These are phyloP conservation scores for Gasteruption jaculator DNA, from an alignment of 2,888 invertebrate species.

Conservation along the genomic window DNA sequence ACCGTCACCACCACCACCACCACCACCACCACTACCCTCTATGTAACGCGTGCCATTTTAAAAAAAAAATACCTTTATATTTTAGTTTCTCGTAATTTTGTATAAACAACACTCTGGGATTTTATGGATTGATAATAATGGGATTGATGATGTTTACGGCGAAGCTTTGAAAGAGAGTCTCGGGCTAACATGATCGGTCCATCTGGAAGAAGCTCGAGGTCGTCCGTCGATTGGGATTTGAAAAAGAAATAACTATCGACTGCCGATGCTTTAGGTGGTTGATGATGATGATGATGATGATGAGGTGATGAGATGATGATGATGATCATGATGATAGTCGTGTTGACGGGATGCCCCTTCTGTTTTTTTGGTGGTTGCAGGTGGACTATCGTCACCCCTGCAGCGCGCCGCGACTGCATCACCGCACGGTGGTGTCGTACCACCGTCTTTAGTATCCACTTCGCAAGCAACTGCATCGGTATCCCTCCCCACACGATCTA, in stretches of 20 bases:
- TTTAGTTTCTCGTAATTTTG: no score
- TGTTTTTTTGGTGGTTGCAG: conserved; percentile 51
- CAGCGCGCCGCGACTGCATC: conserved; percentile 51
- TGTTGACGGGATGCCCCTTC: conserved; percentile 35
- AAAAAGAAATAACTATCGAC: conserved; percentile 13
- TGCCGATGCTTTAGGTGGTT: no score
- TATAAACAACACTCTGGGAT: no score
- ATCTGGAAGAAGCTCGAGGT: conserved; percentile 24
- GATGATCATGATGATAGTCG: no score
- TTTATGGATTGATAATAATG: no score
- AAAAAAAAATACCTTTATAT: no score
- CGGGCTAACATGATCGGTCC: conserved; percentile 23
- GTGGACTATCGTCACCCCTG: conserved; percentile 52
- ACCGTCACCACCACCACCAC: conserved; percentile 6
- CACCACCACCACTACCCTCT: no score
- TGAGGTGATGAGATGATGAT: no score
- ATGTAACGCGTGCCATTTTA: no score
- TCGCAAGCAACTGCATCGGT: conserved; percentile 33
- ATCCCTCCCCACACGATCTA: conserved; percentile 44
- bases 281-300: no score
- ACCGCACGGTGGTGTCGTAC: conserved; percentile 45
- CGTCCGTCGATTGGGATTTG: conserved; percentile 19
- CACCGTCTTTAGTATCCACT: conserved; percentile 45
- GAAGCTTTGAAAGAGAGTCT: conserved; percentile 46
- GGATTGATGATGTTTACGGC: no score